Evolutionary conservation across 2,888 invertebrate species (phyloP), one percentile per base, ranked within the genome.

Genomic region (Zaprionus bogoriensis): DNA sequence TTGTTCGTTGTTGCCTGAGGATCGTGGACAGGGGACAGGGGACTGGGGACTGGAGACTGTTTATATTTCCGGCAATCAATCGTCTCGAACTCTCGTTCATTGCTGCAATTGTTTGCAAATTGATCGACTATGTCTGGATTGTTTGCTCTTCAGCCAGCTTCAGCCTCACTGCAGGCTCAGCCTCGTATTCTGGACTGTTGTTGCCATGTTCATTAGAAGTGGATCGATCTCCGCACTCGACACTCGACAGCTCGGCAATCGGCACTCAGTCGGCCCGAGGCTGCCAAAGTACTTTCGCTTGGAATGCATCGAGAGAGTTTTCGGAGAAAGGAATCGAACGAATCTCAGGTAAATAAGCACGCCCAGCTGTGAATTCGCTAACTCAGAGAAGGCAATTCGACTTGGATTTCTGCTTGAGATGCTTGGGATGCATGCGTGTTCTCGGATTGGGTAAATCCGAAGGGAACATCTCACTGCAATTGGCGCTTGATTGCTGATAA

Each of bases 1-100:
- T 57, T n/a, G 0, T 10, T 9, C 27, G 22, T 22, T 39, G 39
- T 39, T n/a, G 39, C 20, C 20, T 41, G 22, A 22, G n/a, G n/a
- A n/a, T n/a, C n/a, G n/a, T n/a, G n/a, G n/a, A n/a, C n/a, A n/a
- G n/a, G n/a, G n/a, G n/a, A n/a, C n/a, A n/a, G n/a, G n/a, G n/a
- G n/a, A n/a, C n/a, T n/a, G n/a, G n/a, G n/a, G 10, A 7, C 14
- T 72, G 78, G 65, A 60, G 58, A 55, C 63, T 74, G 68, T 81
- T 77, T 84, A 81, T 79, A 74, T 85, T 85, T 82, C 81, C 81
- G 72, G 83, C 79, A 82, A 85, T 82, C 82, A 82, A 78, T 79
- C 74, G 77, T 41, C 63, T 72, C 62, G 73, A 70, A 70, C 77
- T 82, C 77, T 72, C 59, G 61, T 57, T 53, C 64, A 53, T 66